Percentiles rank a stretch among this genome's conserved stretches.
These are phyloP conservation scores for Prochilodus magdalenae DNA, from an alignment of 2,113 vertebrate species.

Conservation along the genomic window DNA sequence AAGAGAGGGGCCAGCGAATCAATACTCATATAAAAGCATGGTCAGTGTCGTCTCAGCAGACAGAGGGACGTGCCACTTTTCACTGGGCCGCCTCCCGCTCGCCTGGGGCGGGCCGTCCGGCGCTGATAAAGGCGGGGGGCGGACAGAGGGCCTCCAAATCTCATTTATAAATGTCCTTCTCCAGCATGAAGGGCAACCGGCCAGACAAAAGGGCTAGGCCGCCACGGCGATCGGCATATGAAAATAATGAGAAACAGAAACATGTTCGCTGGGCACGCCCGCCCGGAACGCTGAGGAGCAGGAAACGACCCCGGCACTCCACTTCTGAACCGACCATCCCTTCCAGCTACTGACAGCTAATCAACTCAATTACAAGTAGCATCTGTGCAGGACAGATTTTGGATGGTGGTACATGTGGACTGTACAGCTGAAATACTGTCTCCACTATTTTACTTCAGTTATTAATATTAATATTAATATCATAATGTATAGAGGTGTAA, in stretches of 20 bases:
- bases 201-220: conserved; percentile 58
- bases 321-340: conserved; percentile 28
- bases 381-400: background rate
- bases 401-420: no score
- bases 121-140: conserved; percentile 64
- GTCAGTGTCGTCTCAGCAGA: conserved; percentile 74
- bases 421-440: no score
- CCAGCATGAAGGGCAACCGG: conserved; percentile 73
- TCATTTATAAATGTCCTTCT: conserved; percentile 75
- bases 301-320: background rate
- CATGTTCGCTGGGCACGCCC: background rate
- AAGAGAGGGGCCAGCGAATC: conserved; percentile 72
- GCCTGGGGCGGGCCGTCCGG: conserved; percentile 60
- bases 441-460: no score
- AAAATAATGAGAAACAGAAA: conserved; percentile 49
- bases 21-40: conserved; percentile 77
- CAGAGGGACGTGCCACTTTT: conserved; percentile 80
- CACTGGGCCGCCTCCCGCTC: conserved; percentile 67
- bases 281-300: conserved; percentile 5
- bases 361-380: background rate
- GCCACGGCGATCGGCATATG: conserved; percentile 25
- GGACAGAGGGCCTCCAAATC: conserved; percentile 68
- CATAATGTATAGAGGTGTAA: no score
- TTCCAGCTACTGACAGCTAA: background rate
- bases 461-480: no score